Evolutionary conservation across 2,888 invertebrate genomes (phyloP), one percentile per base, ranked within the genome.

Genomic region (Stenolophus ochropezus): DNA sequence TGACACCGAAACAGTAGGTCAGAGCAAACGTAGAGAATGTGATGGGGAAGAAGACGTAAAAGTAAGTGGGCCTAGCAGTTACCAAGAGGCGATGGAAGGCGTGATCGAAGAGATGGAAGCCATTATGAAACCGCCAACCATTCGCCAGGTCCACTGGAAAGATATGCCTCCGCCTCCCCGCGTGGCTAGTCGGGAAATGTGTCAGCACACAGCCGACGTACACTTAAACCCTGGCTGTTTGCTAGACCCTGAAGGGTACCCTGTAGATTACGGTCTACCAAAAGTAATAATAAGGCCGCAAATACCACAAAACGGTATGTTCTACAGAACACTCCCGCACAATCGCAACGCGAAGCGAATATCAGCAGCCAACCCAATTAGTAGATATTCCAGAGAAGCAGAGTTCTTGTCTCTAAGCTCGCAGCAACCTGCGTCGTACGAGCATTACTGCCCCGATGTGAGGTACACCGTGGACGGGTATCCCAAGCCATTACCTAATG

Each of bases 391-490:
- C 18, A 88, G 93, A 53, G 94, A 94, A 86, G 93, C 93, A 4
- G 93, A 94, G 87, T 93, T 93, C 86, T 89, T 93, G 78, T 91
- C 92, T 75, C 90, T 91, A 77, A 86, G 86, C 78, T 89, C 91
- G 21, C 87, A 88, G 18, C 88, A 88, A 80, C 89, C 90, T 4
- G 89, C 91, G 1, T 87, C 90, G 1, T 91, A 91, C 86, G 93
- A 91, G 84, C 90, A 91, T 85, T 91, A 90, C 86, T 88, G 89
- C 83, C 89, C 90, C 75, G 93, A 93, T 87, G 92, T 95, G 73
- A 92, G 95, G 84, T 95, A 95, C 86, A 96, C 96, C 2, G 93
- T 94, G 79, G 96, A 96, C 85, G 96, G 96, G 5, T 96, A 96
- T 88, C 95, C 95, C 0, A 87, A 75, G 25, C 87, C 87, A 56